Base-by-base conservation (phyloP, 2,797 vertebrate genomes). In the Amphiprion clarkii region DNA sequence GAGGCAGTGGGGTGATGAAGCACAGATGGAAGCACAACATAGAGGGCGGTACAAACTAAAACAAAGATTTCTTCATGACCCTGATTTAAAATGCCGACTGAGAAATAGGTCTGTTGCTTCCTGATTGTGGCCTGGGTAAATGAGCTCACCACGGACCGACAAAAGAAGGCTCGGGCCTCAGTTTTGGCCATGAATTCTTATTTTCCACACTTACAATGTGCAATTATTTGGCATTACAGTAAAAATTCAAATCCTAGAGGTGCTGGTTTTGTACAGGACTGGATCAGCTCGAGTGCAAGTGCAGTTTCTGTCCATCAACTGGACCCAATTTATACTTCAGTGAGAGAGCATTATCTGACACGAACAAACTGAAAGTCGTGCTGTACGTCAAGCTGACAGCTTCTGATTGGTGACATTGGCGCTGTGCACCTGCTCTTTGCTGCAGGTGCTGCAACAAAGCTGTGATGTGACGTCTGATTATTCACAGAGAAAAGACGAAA, bases 11-110 rank as follows among this genome's bases (percentile, higher is more conserved):
- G 68, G 52, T 74, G 78, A 79, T 57, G 61, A 76, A 75, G 80
- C 67, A 79, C 79, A 91, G 70, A 88, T 84, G 84, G 76, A 84
- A 78, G 82, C 33, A 21, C 58, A 78, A 75, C 65, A 79, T 7
- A 58, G 46, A 80, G 55, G 69, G 11, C 29, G 69, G 11, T 29
- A 55, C 14, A 40, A 48, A 71, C 76, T 63, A 62, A 74, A 74
- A 73, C 58, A 76, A 71, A 68, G 54, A 83, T 76, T 74, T 77
- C 84, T 81, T 78, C 68, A 76, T 76, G 79, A 79, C 64, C 61
- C 73, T 86, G 69, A 69, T 52, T 66, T 58, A 11, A 74, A 62
- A 62, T 51, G 42, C 67, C 48, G 59, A 60, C 48, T 51, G 42
- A 74, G 25, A 65, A 73, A 63, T 13, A 29, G 56, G 25, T 60